A percentile compares a stretch with the other conserved stretches of the same genome.
Evolutionary conservation across 1,140 invertebrate genomes (phyloP).

Genomic region (Aphelenchoides avenae): DNA sequence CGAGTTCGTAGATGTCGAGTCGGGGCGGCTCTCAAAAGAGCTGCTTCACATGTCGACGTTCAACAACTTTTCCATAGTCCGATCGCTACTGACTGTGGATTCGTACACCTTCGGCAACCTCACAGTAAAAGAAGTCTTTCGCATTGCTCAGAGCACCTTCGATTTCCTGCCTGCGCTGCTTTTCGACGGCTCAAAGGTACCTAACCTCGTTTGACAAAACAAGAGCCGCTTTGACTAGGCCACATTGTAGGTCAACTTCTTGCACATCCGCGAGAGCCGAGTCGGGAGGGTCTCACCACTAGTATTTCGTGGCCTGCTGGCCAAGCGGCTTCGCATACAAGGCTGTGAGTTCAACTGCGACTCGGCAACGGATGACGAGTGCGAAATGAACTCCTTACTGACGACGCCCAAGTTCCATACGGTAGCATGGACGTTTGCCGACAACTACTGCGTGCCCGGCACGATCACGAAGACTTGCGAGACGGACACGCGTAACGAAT

Average conservation of each 20-base stretch:
- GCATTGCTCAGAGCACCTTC: too few relatives aligned
- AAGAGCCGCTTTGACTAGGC: too few relatives aligned
- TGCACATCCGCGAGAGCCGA: constrained; percentile 7
- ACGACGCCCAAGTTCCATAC: constrained; percentile 20
- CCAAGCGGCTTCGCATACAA: constrained; percentile 12
- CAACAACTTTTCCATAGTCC: too few relatives aligned
- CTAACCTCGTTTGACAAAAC: too few relatives aligned
- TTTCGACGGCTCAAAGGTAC: constrained; percentile 10
- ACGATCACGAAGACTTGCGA: constrained; percentile 6
- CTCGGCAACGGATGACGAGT: constrained; percentile 11
- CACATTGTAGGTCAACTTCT: constrained; percentile 22
- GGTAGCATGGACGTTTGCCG: constrained; percentile 21
- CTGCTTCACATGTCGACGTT: too few relatives aligned
- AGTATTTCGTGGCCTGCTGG: constrained; percentile 13
- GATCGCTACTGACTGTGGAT: too few relatives aligned
- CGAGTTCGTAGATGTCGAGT: too few relatives aligned
- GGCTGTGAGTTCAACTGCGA: constrained; percentile 18
- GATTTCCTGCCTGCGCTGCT: constrained; percentile 11
- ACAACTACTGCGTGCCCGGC: constrained; percentile 20
- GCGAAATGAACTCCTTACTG: constrained; percentile 26
- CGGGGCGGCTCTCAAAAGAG: too few relatives aligned
- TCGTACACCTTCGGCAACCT: too few relatives aligned
- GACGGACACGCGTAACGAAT: too few relatives aligned
- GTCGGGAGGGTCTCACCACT: constrained; percentile 7
- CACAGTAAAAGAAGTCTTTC: too few relatives aligned